A percentile compares a stretch with the other conserved stretches of the same genome.
These are phyloP conservation scores for Melanotus villosus DNA, from an alignment of 2,888 invertebrate genomes.

Conservation along the genomic window DNA sequence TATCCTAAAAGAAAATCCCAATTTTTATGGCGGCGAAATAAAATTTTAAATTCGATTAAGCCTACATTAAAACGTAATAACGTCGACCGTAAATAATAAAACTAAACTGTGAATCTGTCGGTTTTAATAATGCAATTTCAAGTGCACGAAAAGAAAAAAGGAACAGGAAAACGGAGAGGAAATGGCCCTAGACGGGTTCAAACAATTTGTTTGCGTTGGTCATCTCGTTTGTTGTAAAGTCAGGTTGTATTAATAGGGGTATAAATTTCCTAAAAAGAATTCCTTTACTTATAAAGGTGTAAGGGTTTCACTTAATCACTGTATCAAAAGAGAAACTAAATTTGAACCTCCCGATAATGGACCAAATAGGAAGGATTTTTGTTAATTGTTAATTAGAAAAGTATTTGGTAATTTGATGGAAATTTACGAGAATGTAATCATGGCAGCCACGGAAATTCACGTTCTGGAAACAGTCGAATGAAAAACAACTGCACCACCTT, in stretches of 20 bases:
- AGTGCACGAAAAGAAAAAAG: not conserved
- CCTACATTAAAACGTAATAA: not conserved
- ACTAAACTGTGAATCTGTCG: not conserved
- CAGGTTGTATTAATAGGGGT: not conserved
- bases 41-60: not conserved
- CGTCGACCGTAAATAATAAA: not conserved
- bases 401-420: too few species aligned
- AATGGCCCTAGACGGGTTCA: constrained; percentile 6
- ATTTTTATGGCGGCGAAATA: not conserved
- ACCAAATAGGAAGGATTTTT: too few species aligned
- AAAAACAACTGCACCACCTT: too few species aligned
- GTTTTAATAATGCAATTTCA: not conserved
- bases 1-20: too few species aligned
- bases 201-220: constrained; percentile 23
- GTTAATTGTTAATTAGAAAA: too few species aligned
- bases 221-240: constrained; percentile 27
- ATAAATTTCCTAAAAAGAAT: not conserved
- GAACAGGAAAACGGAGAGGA: not conserved
- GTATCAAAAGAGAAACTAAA: too few species aligned
- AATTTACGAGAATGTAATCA: too few species aligned
- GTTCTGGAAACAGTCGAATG: too few species aligned
- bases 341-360: too few species aligned
- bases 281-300: not conserved
- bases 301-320: not conserved
- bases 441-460: too few species aligned